phyloP scores from a whole-genome alignment of 2,888 invertebrate genomes.

The Omphaloscelis lunosa region DNA sequence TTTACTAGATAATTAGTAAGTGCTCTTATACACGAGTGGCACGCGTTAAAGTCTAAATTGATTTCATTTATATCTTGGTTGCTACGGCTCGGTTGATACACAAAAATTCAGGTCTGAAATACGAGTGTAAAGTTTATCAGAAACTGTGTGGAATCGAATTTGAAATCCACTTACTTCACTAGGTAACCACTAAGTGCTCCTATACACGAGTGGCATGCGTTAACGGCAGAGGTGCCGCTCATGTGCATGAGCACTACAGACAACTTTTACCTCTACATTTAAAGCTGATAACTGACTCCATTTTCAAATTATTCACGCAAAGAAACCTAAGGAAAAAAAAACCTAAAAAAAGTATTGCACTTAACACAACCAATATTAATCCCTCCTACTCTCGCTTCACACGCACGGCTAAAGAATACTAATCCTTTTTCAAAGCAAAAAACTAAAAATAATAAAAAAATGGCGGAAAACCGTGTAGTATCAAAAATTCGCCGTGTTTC shows the following conservation, averaged over 20 bases:
- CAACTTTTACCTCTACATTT: too few relatives aligned
- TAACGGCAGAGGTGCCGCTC: too few relatives aligned
- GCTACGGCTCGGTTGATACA: too few relatives aligned
- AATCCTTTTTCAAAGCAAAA: conserved; percentile 23
- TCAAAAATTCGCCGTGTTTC: conserved; percentile 57
- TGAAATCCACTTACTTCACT: too few relatives aligned
- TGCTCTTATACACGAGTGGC: too few relatives aligned
- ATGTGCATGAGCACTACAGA: too few relatives aligned
- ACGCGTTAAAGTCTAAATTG: too few relatives aligned
- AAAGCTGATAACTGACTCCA: neutral
- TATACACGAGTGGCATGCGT: too few relatives aligned
- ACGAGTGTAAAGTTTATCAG: neutral
- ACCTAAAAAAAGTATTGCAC: neutral
- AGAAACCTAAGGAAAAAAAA: neutral
- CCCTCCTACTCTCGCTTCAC: neutral
- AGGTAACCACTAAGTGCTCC: too few relatives aligned
- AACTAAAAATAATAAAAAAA: conserved; percentile 28
- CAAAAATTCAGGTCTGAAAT: neutral
- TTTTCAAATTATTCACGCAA: neutral
- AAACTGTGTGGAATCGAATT: too few relatives aligned
- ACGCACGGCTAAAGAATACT: conserved; percentile 32
- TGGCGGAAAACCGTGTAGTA: conserved; percentile 17
- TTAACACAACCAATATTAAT: conserved; percentile 10
- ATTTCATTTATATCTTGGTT: neutral
- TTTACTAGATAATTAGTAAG: too few relatives aligned